Conservation (phyloP, 2,888 invertebrate genomes). For the Autographa pulchrina region DNA sequence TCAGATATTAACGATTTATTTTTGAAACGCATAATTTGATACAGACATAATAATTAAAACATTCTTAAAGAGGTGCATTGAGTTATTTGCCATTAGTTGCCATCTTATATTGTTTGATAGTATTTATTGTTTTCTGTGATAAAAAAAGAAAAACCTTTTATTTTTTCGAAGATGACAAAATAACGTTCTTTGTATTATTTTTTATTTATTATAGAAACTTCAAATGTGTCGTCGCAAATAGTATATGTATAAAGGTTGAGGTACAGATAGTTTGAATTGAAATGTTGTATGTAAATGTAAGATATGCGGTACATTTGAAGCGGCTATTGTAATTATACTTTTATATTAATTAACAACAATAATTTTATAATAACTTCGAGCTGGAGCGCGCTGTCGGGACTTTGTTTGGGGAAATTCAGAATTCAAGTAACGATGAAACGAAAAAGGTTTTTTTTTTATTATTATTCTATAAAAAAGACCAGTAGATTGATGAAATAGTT, state of each 20-base stretch:
- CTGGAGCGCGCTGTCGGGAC: slow-evolving; percentile 34
- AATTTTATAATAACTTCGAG: slow-evolving; percentile 46
- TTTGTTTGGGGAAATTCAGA: slow-evolving; percentile 5
- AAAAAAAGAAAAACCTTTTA: slow-evolving; percentile 68
- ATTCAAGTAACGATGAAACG: background rate
- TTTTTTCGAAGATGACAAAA: slow-evolving; percentile 64
- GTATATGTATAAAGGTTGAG: slow-evolving; percentile 52
- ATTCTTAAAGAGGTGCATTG: slow-evolving; percentile 79
- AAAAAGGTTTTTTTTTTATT: background rate
- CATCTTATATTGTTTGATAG: slow-evolving; percentile 82
- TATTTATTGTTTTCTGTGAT: slow-evolving; percentile 88
- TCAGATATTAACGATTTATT: slow-evolving; percentile 37
- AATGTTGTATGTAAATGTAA: slow-evolving; percentile 52
- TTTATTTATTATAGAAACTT: slow-evolving; percentile 55
- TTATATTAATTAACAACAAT: slow-evolving; percentile 55
- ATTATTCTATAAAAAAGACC: too few relatives aligned
- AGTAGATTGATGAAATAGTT: too few relatives aligned
- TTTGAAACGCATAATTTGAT: slow-evolving; percentile 44
- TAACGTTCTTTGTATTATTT: slow-evolving; percentile 53
- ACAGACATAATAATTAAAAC: slow-evolving; percentile 55
- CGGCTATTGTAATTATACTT: slow-evolving; percentile 57
- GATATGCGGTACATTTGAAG: slow-evolving; percentile 54
- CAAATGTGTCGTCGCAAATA: slow-evolving; percentile 57
- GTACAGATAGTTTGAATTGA: slow-evolving; percentile 49
- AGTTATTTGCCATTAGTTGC: slow-evolving; percentile 78